Evolutionary conservation across 2,888 invertebrate genomes (phyloP), one percentile per base, ranked within the genome.

Genomic region (Oscheius sp.): DNA sequence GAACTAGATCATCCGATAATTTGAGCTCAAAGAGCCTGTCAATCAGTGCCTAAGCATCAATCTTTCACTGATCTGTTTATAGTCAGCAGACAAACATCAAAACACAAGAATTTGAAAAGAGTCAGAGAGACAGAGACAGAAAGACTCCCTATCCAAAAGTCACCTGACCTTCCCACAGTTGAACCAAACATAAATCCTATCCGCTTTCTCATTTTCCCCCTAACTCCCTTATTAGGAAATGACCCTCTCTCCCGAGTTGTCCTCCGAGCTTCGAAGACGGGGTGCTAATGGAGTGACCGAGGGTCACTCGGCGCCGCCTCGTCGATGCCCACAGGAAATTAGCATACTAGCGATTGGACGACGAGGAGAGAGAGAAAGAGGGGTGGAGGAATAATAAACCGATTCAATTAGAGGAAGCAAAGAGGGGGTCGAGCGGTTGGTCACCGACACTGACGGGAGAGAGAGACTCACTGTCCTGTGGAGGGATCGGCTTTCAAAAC

Each of bases 401-500:
- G 47, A 63, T 63, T 63, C 63, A 63, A 63, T 63, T 63, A 60
- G 32, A 42, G 42, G 42, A 42, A 42, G 42, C 42, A 42, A 42
- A 42, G 42, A 7, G 42, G 21, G 21, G 21, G 21, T 21, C 21
- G 21, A 62, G 37, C 7, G 62, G 59, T 9, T n/a, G 58, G 33
- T 29, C 58, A 58, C 60, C 37, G 21, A 21, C 42, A 35, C 37
- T 5, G 60, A 35, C 21, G 37, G 4, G 37, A 60, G 13, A 48
- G 63, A 50, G 50, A 50, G 48, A 32, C 4, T 42, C 42, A 42
- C 42, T 42, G 42, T 42, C 42, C 42, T 5, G 51, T 32, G 50
- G 68, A 37, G 53, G 53, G 68, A 68, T 68, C 68, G 35, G 37
- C 68, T 68, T 68, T 68, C 68, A 68, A n/a, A 29, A 53, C 53